Evolutionary conservation across 2,888 invertebrate genomes (phyloP).

Genomic region (Agonopterix alstromeriana): DNA sequence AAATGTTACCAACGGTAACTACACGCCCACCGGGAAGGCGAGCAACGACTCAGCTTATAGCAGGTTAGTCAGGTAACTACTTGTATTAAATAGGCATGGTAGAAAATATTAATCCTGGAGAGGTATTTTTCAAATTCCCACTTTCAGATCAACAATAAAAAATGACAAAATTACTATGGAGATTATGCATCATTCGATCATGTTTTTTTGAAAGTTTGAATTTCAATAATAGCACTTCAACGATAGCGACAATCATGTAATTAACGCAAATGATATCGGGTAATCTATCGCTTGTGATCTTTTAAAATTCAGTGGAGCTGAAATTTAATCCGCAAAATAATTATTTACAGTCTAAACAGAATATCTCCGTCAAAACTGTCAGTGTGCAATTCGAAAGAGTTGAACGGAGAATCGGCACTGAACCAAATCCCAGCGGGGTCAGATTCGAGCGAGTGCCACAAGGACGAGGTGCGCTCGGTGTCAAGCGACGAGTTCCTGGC

Average conservation of each 20-base stretch:
- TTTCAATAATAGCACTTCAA: background rate
- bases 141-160: background rate
- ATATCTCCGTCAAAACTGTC: conserved; percentile 68
- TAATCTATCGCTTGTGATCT: no score
- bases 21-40: conserved; percentile 51
- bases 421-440: conserved; percentile 52
- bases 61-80: conserved; percentile 81
- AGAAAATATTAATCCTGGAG: no score
- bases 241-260: no score
- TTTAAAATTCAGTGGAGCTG: no score
- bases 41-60: conserved; percentile 88
- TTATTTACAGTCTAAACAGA: conserved; percentile 51
- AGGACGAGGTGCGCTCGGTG: conserved; percentile 53
- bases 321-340: background rate
- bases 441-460: conserved; percentile 52
- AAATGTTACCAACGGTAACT: conserved; percentile 49
- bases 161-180: background rate
- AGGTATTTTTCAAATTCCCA: background rate
- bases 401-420: conserved; percentile 40
- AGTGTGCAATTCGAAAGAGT: conserved; percentile 49
- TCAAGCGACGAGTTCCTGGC: conserved; percentile 69
- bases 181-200: background rate
- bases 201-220: background rate
- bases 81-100: conserved; percentile 10
- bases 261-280: no score